These are phyloP conservation scores for Tenrec ecaudatus DNA, from an alignment of 2,113 vertebrate species.

Conservation along the genomic window DNA sequence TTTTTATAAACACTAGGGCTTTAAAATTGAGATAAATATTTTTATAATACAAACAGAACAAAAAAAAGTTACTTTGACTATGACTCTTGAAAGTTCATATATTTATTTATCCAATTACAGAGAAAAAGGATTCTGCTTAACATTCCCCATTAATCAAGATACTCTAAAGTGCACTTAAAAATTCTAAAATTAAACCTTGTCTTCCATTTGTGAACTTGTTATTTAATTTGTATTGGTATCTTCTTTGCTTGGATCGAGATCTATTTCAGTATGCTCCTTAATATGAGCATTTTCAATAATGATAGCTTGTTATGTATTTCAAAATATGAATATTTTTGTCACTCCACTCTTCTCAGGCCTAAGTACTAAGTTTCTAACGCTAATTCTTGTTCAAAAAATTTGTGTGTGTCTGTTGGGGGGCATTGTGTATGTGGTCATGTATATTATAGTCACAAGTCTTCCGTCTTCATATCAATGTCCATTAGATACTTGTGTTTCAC, in stretches of 20 bases:
- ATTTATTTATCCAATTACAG: conserved; percentile 20
- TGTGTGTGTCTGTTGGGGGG: neutral
- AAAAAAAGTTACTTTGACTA: neutral
- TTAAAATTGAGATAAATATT: neutral
- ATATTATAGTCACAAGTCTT: too few relatives aligned
- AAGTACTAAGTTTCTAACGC: conserved; percentile 37
- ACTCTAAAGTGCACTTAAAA: neutral
- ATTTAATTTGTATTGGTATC: neutral
- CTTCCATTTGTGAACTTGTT: neutral
- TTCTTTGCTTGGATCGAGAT: neutral
- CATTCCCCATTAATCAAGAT: neutral
- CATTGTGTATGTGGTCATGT: too few relatives aligned
- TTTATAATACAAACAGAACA: neutral
- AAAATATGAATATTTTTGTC: conserved; percentile 28
- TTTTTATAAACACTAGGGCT: too few relatives aligned
- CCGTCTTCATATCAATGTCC: too few relatives aligned
- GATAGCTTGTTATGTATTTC: neutral
- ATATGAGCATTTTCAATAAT: conserved; percentile 8
- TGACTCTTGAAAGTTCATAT: conserved; percentile 25
- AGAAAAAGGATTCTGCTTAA: neutral
- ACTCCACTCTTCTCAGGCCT: neutral
- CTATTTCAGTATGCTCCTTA: neutral
- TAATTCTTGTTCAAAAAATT: neutral
- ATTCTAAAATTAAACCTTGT: neutral
- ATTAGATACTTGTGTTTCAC: neutral